phyloP scores from a whole-genome alignment of 2,797 vertebrate genomes.

The Chelon auratus region DNA sequence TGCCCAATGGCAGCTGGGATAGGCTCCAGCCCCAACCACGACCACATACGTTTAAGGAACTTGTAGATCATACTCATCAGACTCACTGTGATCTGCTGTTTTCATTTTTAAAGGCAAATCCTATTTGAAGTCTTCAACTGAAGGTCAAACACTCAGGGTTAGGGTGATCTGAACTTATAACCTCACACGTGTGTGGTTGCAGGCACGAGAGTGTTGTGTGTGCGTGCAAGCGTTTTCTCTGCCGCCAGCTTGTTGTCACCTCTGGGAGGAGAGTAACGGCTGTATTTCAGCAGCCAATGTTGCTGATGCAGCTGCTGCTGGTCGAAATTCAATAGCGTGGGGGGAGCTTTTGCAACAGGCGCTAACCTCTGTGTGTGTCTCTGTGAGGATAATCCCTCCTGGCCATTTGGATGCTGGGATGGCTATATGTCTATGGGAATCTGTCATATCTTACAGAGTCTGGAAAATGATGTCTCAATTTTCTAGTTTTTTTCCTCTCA shows the following conservation, averaged over 20 bases:
- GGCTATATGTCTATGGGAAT: conserved; percentile 26
- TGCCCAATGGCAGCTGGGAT: too few relatives aligned
- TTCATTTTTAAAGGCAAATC: not conserved
- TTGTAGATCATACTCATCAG: not conserved
- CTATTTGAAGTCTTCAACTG: not conserved
- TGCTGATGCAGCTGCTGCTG: conserved; percentile 76
- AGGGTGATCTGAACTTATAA: not conserved
- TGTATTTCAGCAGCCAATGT: conserved; percentile 48
- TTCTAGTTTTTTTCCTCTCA: conserved; percentile 2
- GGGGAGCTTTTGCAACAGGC: conserved; percentile 43
- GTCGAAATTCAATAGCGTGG: conserved; percentile 61
- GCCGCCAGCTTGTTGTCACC: conserved; percentile 49
- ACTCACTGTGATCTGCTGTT: not conserved
- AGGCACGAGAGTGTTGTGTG: conserved; percentile 7
- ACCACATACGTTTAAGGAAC: not conserved
- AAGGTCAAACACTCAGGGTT: not conserved
- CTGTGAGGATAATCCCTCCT: conserved; percentile 55
- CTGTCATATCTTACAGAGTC: conserved; percentile 46
- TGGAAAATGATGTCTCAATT: conserved; percentile 52
- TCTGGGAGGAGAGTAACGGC: conserved; percentile 36
- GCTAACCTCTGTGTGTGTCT: conserved; percentile 50
- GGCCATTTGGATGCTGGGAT: conserved; percentile 47
- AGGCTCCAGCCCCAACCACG: too few relatives aligned
- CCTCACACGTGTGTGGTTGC: not conserved
- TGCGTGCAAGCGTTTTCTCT: conserved; percentile 19